phyloP scores from a whole-genome alignment of 2,797 vertebrate genomes.

The Eulemur coronatus region DNA sequence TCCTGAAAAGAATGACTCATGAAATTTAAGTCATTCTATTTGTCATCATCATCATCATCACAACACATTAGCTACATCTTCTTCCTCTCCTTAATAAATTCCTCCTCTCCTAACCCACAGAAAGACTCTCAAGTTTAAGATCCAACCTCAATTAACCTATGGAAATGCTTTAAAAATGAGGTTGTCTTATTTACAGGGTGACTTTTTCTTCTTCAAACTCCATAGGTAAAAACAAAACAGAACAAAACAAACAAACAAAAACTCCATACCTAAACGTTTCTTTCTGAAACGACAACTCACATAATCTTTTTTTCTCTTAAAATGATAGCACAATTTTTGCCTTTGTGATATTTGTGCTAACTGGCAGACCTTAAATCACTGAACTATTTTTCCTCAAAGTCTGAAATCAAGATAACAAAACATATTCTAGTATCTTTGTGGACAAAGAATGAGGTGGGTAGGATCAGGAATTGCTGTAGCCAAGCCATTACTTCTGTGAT shows the following conservation, averaged over 20 bases:
- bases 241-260: not conserved
- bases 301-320: not conserved
- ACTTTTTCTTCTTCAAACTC: not conserved
- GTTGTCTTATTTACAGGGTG: not conserved
- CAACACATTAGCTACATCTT: not conserved
- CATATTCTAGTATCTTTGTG: not conserved
- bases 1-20: not conserved
- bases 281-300: not conserved
- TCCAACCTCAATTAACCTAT: not conserved
- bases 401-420: constrained; percentile 16
- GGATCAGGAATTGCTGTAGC: not conserved
- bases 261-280: not conserved
- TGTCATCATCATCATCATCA: not conserved
- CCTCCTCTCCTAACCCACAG: not conserved
- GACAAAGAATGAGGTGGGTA: not conserved
- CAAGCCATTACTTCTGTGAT: not conserved
- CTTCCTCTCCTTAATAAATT: not conserved
- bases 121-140: not conserved
- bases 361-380: not conserved
- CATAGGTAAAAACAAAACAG: not conserved
- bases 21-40: not conserved
- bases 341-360: not conserved
- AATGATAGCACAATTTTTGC: not conserved
- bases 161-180: not conserved
- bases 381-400: not conserved